Percentiles rank a stretch among this genome's conserved stretches.
These are phyloP conservation scores for Larimichthys crocea DNA, from an alignment of 2,113 vertebrate genomes.

Conservation along the genomic window DNA sequence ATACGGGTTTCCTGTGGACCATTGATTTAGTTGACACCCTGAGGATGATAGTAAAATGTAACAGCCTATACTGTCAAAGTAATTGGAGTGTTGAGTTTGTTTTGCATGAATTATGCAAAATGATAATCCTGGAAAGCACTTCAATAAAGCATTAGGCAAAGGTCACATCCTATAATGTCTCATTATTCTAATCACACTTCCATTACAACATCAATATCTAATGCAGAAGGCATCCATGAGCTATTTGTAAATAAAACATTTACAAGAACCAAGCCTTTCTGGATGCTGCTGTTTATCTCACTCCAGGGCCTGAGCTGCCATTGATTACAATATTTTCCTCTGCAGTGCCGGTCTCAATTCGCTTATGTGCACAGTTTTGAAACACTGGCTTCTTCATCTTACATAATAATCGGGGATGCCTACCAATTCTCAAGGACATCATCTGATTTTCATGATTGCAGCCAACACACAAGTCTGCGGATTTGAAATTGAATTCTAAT, in stretches of 20 bases:
- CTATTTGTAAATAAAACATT: constrained; percentile 63
- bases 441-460: constrained; percentile 77
- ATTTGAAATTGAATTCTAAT: constrained; percentile 75
- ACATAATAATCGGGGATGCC: constrained; percentile 60
- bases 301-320: constrained; percentile 43
- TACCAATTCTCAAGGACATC: constrained; percentile 66
- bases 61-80: constrained; percentile 34
- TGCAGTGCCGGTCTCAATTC: constrained; percentile 44
- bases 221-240: constrained; percentile 43
- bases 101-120: constrained; percentile 58
- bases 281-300: constrained; percentile 58
- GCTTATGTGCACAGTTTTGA: constrained; percentile 50
- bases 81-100: constrained; percentile 35
- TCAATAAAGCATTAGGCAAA: constrained; percentile 61
- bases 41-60: constrained; percentile 34
- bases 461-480: constrained; percentile 59
- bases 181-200: constrained; percentile 53
- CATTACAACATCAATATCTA: constrained; percentile 55
- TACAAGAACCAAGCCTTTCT: constrained; percentile 37
- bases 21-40: constrained; percentile 29
- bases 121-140: constrained; percentile 53
- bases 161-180: constrained; percentile 41
- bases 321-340: constrained; percentile 47
- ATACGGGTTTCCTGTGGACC: constrained; percentile 20
- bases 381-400: constrained; percentile 40